These are phyloP conservation scores for Apotomis betuletana DNA, from an alignment of 2,888 invertebrate species.

Conservation along the genomic window DNA sequence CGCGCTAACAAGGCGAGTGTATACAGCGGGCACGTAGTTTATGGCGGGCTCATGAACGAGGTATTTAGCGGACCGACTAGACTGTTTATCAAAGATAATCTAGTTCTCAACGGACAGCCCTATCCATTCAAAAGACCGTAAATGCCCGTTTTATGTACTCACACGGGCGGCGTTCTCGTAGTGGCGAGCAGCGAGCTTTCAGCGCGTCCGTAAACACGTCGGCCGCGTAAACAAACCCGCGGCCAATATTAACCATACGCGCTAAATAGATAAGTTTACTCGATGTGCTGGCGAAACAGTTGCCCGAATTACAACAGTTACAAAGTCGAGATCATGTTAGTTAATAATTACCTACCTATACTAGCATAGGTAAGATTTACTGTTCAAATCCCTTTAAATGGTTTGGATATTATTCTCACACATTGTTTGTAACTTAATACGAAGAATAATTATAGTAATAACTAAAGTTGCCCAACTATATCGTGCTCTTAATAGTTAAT, in stretches of 20 bases:
- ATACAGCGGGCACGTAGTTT: not conserved
- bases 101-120: constrained; percentile 3
- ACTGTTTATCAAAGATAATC: constrained; percentile 17
- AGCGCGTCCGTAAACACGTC: constrained; percentile 12
- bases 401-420: no score
- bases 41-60: constrained; percentile 7
- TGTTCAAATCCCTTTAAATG: no score
- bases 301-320: not conserved
- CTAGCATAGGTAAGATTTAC: no score
- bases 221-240: not conserved
- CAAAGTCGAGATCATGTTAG: not conserved
- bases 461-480: no score
- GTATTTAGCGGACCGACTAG: constrained; percentile 3
- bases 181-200: not conserved
- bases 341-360: no score
- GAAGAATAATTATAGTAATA: no score
- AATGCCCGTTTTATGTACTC: not conserved
- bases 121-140: not conserved
- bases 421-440: no score
- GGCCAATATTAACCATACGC: constrained; percentile 31
- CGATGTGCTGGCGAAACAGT: not conserved
- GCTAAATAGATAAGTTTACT: constrained; percentile 15
- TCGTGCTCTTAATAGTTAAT: no score
- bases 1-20: not conserved
- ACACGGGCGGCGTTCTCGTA: constrained; percentile 4